phyloP scores from a whole-genome alignment of 2,113 vertebrate species.

The Smithornis capensis region DNA sequence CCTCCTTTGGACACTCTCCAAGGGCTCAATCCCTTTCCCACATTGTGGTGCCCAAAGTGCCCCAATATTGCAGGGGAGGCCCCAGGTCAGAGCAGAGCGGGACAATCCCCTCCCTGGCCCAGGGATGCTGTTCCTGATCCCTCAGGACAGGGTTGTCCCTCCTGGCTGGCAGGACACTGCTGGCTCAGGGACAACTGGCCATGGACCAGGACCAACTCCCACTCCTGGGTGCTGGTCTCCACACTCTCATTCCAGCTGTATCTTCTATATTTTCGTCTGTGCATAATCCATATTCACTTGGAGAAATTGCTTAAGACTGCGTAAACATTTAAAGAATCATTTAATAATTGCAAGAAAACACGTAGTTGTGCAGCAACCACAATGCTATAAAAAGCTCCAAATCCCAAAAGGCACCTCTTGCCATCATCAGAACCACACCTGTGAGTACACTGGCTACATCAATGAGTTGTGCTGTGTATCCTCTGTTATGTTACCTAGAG shows the following conservation, averaged over 20 bases:
- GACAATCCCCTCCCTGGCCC: not conserved
- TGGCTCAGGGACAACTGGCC: not conserved
- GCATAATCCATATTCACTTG: fast-evolving
- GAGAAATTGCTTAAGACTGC: not conserved
- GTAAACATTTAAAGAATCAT: not conserved
- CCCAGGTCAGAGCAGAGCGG: not conserved
- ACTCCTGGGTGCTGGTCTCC: no score
- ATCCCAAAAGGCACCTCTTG: not conserved
- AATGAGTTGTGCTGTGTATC: not conserved
- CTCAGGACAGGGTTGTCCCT: not conserved
- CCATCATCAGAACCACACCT: not conserved
- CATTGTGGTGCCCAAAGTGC: not conserved
- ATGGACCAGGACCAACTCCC: not conserved
- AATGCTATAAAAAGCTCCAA: not conserved
- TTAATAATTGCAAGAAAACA: not conserved
- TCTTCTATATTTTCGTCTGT: not conserved
- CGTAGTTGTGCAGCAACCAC: not conserved
- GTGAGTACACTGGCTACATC: not conserved
- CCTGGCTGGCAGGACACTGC: not conserved
- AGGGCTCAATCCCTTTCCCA: not conserved
- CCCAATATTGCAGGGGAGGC: no score
- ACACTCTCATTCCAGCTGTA: not conserved
- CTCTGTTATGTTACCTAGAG: not conserved
- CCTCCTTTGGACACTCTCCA: not conserved
- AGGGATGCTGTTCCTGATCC: no score